Evolutionary conservation across 2,113 vertebrate species (phyloP), one percentile per base, ranked within the genome.

Genomic region (Pheucticus melanocephalus): DNA sequence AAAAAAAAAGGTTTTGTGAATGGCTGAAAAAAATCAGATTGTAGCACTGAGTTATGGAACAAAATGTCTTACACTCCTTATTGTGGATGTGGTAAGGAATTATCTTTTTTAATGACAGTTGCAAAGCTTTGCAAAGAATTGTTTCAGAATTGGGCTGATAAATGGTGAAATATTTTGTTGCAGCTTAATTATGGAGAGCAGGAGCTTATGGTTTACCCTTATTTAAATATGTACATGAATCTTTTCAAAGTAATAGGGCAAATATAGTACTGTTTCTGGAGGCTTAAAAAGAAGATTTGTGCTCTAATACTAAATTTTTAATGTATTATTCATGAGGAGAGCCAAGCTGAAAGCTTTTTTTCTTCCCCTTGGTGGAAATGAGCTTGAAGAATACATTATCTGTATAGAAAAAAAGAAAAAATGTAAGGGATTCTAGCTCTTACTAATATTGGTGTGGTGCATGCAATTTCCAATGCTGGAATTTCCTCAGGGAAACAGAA

Each of bases 271-370:
- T 95, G 84, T 69, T 96, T 89, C 78, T 94, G 66, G 81, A 82
- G 78, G 61, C 89, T 95, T 89, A 84, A 95, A 92, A 94, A 91
- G 56, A 78, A 40, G 87, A 89, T 82, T 82, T 94, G 47, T 92
- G 81, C 85, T 85, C 47, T 80, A 65, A 80, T 90, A 80, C 59
- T 95, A 90, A 69, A 47, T 86, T 92, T 92, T 76, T 59, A 40
- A 91, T 95, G 89, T 77, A 77, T 94, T 91, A 96, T 95, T 96
- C 91, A 95, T 95, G 92, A 80, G n/a, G 50, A 76, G 53, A 69
- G 73, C 66, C 79, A 89, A 94, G 64, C 94, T 77, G 51, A 86
- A 94, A 91, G 92, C 51, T 77, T 95, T 92, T 88, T 81, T 47
- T 12, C 28, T 54, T 76, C 23, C 31, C 31, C 45, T 90, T 10